Conservation (phyloP, 2,113 vertebrate species). For the Prunella fulvescens region DNA sequence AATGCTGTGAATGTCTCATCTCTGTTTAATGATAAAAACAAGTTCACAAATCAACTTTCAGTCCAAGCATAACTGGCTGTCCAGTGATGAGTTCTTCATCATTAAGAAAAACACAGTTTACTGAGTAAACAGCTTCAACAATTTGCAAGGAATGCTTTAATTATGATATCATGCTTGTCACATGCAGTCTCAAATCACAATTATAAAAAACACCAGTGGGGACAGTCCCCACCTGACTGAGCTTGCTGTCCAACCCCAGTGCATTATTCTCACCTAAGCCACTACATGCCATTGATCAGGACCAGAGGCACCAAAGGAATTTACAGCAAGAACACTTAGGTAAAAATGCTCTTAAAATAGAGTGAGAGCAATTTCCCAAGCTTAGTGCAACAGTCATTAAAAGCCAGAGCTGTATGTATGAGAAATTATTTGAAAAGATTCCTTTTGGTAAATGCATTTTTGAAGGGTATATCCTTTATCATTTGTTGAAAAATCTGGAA, state of each 20-base stretch:
- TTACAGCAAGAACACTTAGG: background rate
- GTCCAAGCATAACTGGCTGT: background rate
- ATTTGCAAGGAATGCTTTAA: background rate
- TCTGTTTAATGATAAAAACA: background rate
- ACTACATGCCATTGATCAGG: background rate
- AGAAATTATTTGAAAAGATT: background rate
- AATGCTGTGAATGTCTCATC: background rate
- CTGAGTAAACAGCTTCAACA: background rate
- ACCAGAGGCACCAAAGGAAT: background rate
- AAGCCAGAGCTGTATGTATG: background rate
- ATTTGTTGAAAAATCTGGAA: constrained; percentile 4
- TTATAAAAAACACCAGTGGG: background rate
- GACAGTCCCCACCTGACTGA: background rate
- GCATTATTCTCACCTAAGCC: background rate
- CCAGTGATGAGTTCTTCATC: background rate
- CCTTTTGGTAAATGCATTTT: constrained; percentile 21
- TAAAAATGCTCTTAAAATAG: background rate
- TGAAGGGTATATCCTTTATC: background rate
- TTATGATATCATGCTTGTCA: background rate
- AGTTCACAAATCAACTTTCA: background rate
- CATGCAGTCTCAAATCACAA: background rate
- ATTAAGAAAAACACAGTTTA: background rate
- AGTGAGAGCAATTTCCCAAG: background rate
- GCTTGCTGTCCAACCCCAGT: background rate
- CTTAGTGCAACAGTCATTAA: background rate